Conservation (phyloP, 2,797 vertebrate species). For the Melanotaenia boesemani region DNA sequence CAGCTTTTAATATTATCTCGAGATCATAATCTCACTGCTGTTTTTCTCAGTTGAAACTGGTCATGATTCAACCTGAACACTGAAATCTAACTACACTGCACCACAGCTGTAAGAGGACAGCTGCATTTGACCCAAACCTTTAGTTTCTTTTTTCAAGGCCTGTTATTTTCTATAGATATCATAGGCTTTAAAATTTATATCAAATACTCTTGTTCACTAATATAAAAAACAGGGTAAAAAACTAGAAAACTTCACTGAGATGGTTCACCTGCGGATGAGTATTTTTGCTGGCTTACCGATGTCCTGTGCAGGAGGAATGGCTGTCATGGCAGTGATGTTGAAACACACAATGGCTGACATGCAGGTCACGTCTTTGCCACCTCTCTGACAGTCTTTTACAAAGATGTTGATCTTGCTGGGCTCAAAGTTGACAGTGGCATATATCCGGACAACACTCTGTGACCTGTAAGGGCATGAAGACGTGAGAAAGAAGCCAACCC, state of each 20-base stretch:
- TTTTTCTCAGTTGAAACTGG: constrained; percentile 27
- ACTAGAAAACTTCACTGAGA: constrained; percentile 6
- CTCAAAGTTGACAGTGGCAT: constrained; percentile 89
- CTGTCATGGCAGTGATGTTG: constrained; percentile 88
- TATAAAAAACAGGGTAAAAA: background rate
- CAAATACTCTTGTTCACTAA: background rate
- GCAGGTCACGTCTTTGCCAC: constrained; percentile 94
- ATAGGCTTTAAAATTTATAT: background rate
- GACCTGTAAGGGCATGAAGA: constrained; percentile 82
- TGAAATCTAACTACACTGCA: background rate
- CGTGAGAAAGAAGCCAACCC: constrained; percentile 3
- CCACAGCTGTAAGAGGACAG: background rate
- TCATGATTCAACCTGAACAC: constrained; percentile 34
- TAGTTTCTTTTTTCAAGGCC: background rate
- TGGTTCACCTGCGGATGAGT: constrained; percentile 37
- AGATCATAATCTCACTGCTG: constrained; percentile 31
- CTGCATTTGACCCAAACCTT: background rate
- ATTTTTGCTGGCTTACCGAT: constrained; percentile 85
- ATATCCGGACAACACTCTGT: constrained; percentile 90
- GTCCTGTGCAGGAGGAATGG: constrained; percentile 83
- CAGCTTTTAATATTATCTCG: constrained; percentile 36
- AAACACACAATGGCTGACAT: constrained; percentile 94
- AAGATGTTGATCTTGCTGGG: constrained; percentile 97
- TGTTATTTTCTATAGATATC: background rate
- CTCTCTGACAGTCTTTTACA: constrained; percentile 93